Conservation (phyloP, 2,797 vertebrate genomes). For the Pipistrellus kuhlii region DNA sequence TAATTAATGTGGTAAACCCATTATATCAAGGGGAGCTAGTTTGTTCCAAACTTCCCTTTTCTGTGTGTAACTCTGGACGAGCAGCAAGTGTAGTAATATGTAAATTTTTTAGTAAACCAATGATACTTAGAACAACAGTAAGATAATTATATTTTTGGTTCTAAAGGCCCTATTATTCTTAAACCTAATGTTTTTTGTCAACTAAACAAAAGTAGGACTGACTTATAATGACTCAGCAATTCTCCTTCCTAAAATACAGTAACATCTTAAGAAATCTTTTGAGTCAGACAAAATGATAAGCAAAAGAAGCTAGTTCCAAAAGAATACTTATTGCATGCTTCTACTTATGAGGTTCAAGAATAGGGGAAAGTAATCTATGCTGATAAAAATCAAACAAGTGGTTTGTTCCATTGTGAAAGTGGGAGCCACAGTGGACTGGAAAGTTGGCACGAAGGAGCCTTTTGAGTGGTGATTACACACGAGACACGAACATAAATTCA, state of each 20-base stretch:
- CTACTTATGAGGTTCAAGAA: neutral
- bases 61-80: neutral
- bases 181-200: conserved; percentile 22
- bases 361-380: neutral
- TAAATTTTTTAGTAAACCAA: conserved; percentile 55
- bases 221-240: conserved; percentile 58
- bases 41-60: neutral
- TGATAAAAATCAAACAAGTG: neutral
- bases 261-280: conserved; percentile 36
- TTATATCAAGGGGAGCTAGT: neutral
- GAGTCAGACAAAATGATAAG: neutral
- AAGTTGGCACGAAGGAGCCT: neutral
- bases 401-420: neutral
- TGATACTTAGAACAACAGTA: conserved; percentile 65
- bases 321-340: neutral
- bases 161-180: conserved; percentile 44
- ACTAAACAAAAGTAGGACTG: conserved; percentile 50
- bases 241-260: conserved; percentile 27
- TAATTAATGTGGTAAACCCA: neutral
- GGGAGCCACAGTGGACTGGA: neutral
- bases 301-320: conserved; percentile 2
- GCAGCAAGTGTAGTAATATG: conserved; percentile 27
- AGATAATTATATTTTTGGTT: conserved; percentile 61
- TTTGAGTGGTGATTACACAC: neutral
- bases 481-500: neutral